Evolutionary conservation across 2,888 invertebrate species (phyloP).

Genomic region (Hypomecis punctinalis): DNA sequence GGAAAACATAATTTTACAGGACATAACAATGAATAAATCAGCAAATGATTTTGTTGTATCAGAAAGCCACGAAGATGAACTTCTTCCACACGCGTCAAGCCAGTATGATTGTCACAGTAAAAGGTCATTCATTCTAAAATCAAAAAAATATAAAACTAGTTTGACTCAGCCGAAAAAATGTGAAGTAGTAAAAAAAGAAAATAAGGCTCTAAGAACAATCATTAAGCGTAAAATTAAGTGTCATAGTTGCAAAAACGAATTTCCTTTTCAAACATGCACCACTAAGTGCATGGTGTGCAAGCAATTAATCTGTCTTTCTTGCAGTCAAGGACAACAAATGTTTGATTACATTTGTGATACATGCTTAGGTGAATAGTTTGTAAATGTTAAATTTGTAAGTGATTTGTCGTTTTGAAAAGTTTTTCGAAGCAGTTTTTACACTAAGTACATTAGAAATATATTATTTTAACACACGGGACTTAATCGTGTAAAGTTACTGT

Average conservation of each 20-base stretch:
- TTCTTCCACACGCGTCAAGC: conserved; percentile 2
- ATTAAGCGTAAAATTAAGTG: conserved; percentile 5
- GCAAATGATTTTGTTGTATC: conserved; percentile 5
- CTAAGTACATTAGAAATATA: conserved; percentile 5
- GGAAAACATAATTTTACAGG: conserved; percentile 3
- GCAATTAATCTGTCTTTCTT: conserved; percentile 5
- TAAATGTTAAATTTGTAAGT: conserved; percentile 5
- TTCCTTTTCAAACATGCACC: conserved; percentile 5
- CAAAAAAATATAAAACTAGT: conserved; percentile 5
- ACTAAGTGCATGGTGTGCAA: conserved; percentile 5
- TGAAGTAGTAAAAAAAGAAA: conserved; percentile 5
- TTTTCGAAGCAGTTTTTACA: conserved; percentile 5
- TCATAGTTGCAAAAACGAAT: conserved; percentile 5
- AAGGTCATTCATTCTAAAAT: conserved; percentile 5
- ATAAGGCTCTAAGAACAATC: conserved; percentile 5
- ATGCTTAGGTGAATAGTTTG: conserved; percentile 5
- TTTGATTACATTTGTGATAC: conserved; percentile 5
- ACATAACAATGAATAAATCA: conserved; percentile 5
- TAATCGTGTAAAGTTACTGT: conserved; percentile 5
- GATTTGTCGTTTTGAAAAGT: conserved; percentile 5
- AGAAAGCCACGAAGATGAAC: conserved; percentile 5
- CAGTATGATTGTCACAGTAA: conserved; percentile 5
- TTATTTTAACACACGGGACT: conserved; percentile 5
- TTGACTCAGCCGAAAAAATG: conserved; percentile 5
- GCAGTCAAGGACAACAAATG: conserved; percentile 5